Conservation (phyloP, 1,140 invertebrate genomes). For the Drosophila bocqueti region DNA sequence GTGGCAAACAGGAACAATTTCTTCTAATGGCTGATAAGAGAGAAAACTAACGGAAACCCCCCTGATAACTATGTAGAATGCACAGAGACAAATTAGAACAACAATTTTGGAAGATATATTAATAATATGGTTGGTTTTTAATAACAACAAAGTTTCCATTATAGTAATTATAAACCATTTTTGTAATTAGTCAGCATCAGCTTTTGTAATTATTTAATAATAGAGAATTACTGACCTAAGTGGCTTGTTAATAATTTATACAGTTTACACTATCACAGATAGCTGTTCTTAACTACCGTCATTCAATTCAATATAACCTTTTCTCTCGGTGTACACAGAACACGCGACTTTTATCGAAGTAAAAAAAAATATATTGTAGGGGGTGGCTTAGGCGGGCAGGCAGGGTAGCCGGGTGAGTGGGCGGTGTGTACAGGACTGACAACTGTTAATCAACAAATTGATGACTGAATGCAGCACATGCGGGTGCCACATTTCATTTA, state of each 20-base stretch:
- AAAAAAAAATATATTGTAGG: not conserved
- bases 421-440: slow-evolving; percentile 4
- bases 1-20: slow-evolving; percentile 17
- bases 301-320: not conserved
- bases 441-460: slow-evolving; percentile 57
- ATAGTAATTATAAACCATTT: not conserved
- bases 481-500: slow-evolving; percentile 58
- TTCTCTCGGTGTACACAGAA: slow-evolving; percentile 5
- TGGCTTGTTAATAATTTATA: not conserved
- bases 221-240: not conserved
- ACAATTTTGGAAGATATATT: not conserved
- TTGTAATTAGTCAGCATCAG: not conserved
- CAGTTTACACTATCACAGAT: not conserved
- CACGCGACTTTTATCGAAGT: slow-evolving; percentile 34
- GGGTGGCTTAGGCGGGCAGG: not conserved
- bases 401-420: not conserved
- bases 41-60: slow-evolving; percentile 14
- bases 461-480: slow-evolving; percentile 51
- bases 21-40: slow-evolving; percentile 34
- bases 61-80: slow-evolving; percentile 4
- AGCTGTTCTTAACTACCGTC: not conserved
- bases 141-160: not conserved
- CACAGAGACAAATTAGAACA: not conserved
- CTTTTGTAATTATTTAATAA: not conserved
- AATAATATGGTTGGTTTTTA: not conserved